phyloP scores from a whole-genome alignment of 2,113 vertebrate species.

The Trachemys scripta region DNA sequence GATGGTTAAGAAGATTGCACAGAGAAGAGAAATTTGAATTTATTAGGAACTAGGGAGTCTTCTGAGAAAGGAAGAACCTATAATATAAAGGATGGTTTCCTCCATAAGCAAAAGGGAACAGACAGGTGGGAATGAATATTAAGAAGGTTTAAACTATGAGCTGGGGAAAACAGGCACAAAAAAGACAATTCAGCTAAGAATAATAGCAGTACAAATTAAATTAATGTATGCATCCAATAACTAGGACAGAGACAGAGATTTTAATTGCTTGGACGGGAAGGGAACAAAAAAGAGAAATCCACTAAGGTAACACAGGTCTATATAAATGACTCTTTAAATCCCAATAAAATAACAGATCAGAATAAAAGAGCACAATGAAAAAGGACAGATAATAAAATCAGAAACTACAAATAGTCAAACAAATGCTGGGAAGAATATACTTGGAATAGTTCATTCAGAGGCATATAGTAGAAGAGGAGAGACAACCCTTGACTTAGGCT shows the following conservation, averaged over 20 bases:
- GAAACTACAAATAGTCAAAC: not conserved
- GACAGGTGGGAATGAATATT: conserved; percentile 25
- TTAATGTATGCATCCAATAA: conserved; percentile 27
- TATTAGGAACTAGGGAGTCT: conserved; percentile 15
- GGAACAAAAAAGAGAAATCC: conserved; percentile 9
- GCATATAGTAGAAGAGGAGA: not conserved
- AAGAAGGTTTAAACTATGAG: conserved; percentile 41
- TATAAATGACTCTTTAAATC: conserved; percentile 9
- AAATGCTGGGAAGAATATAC: not conserved
- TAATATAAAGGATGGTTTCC: not conserved
- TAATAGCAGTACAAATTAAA: conserved; percentile 43
- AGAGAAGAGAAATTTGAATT: conserved; percentile 3
- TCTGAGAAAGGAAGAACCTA: not conserved
- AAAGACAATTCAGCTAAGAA: conserved; percentile 30
- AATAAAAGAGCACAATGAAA: conserved; percentile 26
- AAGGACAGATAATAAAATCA: conserved; percentile 25
- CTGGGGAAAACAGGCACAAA: conserved; percentile 3
- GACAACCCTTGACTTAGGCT: not conserved
- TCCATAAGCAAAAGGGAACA: conserved; percentile 23
- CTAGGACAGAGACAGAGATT: conserved; percentile 21
- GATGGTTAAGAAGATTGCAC: not conserved
- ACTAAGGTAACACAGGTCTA: not conserved
- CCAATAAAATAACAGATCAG: conserved; percentile 19
- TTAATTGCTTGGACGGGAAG: not conserved
- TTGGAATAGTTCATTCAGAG: not conserved